Conservation (phyloP, 1,140 invertebrate genomes). For the Hyphantria cunea region DNA sequence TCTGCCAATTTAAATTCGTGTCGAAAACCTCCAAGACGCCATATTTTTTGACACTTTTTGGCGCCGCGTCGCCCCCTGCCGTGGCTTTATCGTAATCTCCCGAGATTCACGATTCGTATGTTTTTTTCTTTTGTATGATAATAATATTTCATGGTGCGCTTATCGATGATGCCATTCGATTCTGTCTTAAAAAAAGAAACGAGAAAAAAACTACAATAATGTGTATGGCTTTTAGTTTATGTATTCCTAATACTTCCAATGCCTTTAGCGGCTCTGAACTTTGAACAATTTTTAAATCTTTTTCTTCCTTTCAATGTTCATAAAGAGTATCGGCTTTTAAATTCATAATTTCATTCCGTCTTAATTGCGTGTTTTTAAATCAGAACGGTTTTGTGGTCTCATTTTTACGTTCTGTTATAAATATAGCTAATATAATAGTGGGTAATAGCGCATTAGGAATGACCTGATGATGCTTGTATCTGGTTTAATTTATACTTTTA, state of each 20-base stretch:
- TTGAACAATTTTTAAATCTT: too few species aligned
- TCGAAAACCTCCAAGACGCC: slow-evolving; percentile 15
- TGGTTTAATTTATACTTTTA: neutral
- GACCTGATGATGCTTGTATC: too few species aligned
- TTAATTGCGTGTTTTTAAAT: too few species aligned
- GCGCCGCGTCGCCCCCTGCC: slow-evolving; percentile 36
- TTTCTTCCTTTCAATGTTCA: too few species aligned
- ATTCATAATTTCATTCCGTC: too few species aligned
- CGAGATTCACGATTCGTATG: slow-evolving; percentile 33
- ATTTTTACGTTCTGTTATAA: too few species aligned
- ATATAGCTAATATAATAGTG: too few species aligned
- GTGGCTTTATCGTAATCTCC: slow-evolving; percentile 38
- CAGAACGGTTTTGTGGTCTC: too few species aligned
- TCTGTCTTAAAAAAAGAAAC: slow-evolving; percentile 15
- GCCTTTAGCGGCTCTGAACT: neutral
- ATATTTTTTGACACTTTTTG: slow-evolving; percentile 44
- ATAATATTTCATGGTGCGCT: slow-evolving; percentile 31
- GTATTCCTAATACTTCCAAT: slow-evolving; percentile 2
- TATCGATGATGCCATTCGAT: slow-evolving; percentile 21
- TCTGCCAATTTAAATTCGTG: slow-evolving; percentile 30
- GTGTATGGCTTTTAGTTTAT: slow-evolving; percentile 8
- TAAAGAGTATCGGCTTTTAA: too few species aligned
- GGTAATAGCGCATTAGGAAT: too few species aligned
- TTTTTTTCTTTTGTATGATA: slow-evolving; percentile 42
- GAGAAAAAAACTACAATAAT: slow-evolving; percentile 31